Evolutionary conservation across 2,113 vertebrate species (phyloP).

Genomic region (Phaethornis superciliosus): DNA sequence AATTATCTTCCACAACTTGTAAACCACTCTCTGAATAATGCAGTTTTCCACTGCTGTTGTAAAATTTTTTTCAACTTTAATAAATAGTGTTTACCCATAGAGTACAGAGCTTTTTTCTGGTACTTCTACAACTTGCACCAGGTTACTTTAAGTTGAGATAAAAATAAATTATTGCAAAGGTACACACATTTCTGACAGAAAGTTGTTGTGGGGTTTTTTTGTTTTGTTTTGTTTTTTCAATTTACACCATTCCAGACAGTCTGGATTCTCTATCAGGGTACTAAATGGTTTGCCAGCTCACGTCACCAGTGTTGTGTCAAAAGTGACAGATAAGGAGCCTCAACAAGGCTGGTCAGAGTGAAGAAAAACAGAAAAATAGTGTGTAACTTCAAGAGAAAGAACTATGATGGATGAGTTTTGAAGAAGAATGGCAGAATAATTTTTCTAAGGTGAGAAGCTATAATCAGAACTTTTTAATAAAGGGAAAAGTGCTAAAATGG

Average conservation of each 20-base stretch:
- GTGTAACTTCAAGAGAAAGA: background rate
- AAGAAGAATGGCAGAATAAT: background rate
- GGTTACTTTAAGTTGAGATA: background rate
- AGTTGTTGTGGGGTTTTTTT: background rate
- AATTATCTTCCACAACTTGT: background rate
- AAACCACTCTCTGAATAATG: background rate
- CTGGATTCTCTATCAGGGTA: background rate
- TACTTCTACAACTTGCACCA: background rate
- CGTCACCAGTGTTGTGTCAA: background rate
- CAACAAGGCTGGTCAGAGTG: background rate
- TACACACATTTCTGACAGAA: background rate
- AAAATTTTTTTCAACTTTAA: background rate
- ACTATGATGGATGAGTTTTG: background rate
- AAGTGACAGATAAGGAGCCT: background rate
- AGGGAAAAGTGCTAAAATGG: background rate
- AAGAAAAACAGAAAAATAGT: background rate
- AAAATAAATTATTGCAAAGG: background rate
- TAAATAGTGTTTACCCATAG: background rate
- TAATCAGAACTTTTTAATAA: background rate
- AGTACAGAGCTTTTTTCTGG: background rate
- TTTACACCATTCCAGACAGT: background rate
- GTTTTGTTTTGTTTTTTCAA: background rate
- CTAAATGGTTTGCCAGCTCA: background rate
- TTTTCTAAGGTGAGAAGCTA: background rate
- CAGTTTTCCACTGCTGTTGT: background rate